These are phyloP conservation scores for Andrena haemorrhoa DNA, from an alignment of 2,888 invertebrate genomes.

Conservation along the genomic window DNA sequence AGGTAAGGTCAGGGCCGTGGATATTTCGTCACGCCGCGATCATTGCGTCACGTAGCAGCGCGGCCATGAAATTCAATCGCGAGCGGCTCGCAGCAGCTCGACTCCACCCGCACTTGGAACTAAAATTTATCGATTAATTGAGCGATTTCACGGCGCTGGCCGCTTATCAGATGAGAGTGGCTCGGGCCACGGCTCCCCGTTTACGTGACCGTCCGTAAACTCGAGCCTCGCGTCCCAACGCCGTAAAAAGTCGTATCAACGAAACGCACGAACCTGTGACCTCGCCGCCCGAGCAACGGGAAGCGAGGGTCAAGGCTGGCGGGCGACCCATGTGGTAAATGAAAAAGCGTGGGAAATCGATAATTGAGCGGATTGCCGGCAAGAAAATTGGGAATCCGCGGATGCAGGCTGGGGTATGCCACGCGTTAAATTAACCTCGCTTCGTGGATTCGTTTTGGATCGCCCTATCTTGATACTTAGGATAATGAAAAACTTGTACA, in stretches of 20 bases:
- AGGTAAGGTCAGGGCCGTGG: conserved; percentile 54
- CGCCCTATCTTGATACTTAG: not conserved
- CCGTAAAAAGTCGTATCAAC: not conserved
- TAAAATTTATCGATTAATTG: conserved; percentile 4
- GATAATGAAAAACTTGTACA: not conserved
- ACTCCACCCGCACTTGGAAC: not conserved
- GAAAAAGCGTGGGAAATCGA: conserved; percentile 72
- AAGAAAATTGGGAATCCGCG: conserved; percentile 2
- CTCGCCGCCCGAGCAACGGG: conserved; percentile 37
- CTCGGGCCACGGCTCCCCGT: not conserved
- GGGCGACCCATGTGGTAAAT: conserved; percentile 55
- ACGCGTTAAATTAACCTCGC: conserved; percentile 4
- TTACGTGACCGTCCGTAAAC: not conserved
- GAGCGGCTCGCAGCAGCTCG: not conserved
- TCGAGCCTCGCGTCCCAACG: not conserved
- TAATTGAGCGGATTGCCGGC: conserved; percentile 63
- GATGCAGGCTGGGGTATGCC: not conserved
- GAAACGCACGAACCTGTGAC: conserved; percentile 43
- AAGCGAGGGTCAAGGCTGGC: conserved; percentile 68
- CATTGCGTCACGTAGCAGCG: conserved; percentile 36
- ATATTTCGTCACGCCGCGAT: conserved; percentile 41
- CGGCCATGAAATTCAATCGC: conserved; percentile 27
- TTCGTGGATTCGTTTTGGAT: not conserved
- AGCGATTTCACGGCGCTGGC: not conserved
- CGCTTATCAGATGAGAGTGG: not conserved